Conservation (phyloP, 2,888 invertebrate species). For the Junonia oenone region DNA sequence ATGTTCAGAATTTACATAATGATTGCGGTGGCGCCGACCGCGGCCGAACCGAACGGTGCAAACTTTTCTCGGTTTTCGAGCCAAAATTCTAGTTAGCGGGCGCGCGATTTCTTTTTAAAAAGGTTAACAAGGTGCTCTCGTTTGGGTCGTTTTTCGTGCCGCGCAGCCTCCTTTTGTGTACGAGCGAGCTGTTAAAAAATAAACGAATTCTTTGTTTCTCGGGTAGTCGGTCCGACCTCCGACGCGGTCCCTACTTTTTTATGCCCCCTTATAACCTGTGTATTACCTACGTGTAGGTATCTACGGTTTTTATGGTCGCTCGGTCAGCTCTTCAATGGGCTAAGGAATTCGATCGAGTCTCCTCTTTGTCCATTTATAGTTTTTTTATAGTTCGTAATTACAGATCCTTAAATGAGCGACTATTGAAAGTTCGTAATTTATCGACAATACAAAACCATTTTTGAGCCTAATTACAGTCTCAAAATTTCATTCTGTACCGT, state of each 20-base stretch:
- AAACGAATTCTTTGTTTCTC: slow-evolving; percentile 79
- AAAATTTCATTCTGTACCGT: slow-evolving; percentile 15
- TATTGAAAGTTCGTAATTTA: slow-evolving; percentile 32
- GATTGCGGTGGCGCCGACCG: slow-evolving; percentile 70
- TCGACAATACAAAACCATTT: slow-evolving; percentile 24
- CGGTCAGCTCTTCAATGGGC: slow-evolving; percentile 78
- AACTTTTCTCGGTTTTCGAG: slow-evolving; percentile 76
- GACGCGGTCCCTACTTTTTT: slow-evolving; percentile 77
- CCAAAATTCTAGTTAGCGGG: slow-evolving; percentile 77
- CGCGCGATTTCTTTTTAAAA: slow-evolving; percentile 77
- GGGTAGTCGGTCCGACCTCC: slow-evolving; percentile 78
- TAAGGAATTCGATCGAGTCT: slow-evolving; percentile 78
- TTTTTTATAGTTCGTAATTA: slow-evolving; percentile 40
- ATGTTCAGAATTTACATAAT: slow-evolving; percentile 68
- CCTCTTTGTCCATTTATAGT: slow-evolving; percentile 55
- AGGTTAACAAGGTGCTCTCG: slow-evolving; percentile 77
- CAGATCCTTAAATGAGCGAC: slow-evolving; percentile 37
- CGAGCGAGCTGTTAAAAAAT: slow-evolving; percentile 79
- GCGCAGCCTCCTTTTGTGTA: slow-evolving; percentile 75
- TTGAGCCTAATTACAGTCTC: slow-evolving; percentile 21
- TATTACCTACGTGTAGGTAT: slow-evolving; percentile 79
- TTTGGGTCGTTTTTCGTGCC: slow-evolving; percentile 75
- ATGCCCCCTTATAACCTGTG: slow-evolving; percentile 78
- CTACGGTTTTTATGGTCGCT: slow-evolving; percentile 76
- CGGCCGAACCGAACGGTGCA: slow-evolving; percentile 52